Conservation (phyloP, 2,888 invertebrate species). For the Eristalis arbustorum region DNA sequence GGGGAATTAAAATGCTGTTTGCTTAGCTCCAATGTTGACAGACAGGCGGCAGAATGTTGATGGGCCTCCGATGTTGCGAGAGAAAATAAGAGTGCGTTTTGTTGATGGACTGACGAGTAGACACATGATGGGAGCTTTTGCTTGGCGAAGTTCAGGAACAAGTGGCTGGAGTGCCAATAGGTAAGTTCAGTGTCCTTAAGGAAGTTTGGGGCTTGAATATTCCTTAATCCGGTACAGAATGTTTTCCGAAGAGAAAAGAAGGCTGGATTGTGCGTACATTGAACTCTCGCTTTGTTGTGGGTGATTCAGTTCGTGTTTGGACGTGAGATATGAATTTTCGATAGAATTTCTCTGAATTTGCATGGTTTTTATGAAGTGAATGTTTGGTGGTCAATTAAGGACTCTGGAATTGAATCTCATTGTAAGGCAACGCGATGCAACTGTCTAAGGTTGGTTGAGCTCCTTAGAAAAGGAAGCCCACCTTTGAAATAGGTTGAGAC, state of each 20-base stretch:
- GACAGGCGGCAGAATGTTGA: slow-evolving; percentile 51
- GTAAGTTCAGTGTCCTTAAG: background rate
- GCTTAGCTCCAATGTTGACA: slow-evolving; percentile 44
- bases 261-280: background rate
- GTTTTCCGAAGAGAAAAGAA: background rate
- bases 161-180: background rate
- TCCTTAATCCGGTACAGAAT: background rate
- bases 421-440: too few species aligned
- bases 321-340: background rate
- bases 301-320: background rate
- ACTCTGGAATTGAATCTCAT: too few species aligned
- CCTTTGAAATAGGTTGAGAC: too few species aligned
- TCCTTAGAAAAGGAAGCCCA: too few species aligned
- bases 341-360: background rate
- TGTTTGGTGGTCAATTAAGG: too few species aligned
- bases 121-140: slow-evolving; percentile 14
- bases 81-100: background rate
- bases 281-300: background rate
- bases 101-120: background rate
- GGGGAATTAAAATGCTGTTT: background rate
- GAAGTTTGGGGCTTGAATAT: background rate
- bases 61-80: slow-evolving; percentile 11
- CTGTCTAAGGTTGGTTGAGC: too few species aligned
- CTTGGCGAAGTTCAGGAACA: background rate
- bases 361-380: background rate